Base-by-base conservation (phyloP, 2,888 invertebrate species). In the Leucophora obtusa region DNA sequence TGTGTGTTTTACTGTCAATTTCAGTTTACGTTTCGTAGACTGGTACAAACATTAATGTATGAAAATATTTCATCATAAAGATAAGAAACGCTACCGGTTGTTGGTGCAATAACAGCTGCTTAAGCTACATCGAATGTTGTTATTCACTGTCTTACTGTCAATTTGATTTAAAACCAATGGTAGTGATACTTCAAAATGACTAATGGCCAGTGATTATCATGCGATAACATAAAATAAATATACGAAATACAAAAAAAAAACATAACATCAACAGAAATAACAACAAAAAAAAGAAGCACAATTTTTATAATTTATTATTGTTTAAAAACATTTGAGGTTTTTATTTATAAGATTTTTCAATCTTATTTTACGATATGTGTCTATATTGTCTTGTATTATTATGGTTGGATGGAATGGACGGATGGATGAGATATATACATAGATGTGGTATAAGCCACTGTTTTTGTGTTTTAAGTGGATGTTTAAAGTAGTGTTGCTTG, bases 141-240 rank as follows among this genome's bases (percentile, higher is more conserved):
- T 58, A 56, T 38, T 75, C 17, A 47, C 70, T 56, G 71, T 75
- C 71, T 79, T 79, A 53, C 21, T 69, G 68, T 70, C 69, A 76
- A 68, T 72, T 63, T 80, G 66, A 77, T 81, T 77, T 77, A 73
- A 73, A 77, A 54, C 51, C 73, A 65, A 43, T 73, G 43, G 0
- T 72, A 43, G 76, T 81, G 73, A 82, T 82, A 83, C 77, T 78
- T 86, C 87, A 85, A 86, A 87, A 88, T 88, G 89, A 88, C 87
- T 87, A 89, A 88, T 88, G 88, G 85, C 85, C 86, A 86, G 86
- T 87, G 87, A 89, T 88, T 87, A 88, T 87, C 87, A 85, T 84
- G 82, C 86, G 88, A 88, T 88, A 88, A 87, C 56, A 66, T 58
- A 24, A 62, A 58, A 63, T 50, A 38, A 38, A 38, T 38, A 38